Conservation (phyloP, 2,113 vertebrate species). For the Oxyura jamaicensis region DNA sequence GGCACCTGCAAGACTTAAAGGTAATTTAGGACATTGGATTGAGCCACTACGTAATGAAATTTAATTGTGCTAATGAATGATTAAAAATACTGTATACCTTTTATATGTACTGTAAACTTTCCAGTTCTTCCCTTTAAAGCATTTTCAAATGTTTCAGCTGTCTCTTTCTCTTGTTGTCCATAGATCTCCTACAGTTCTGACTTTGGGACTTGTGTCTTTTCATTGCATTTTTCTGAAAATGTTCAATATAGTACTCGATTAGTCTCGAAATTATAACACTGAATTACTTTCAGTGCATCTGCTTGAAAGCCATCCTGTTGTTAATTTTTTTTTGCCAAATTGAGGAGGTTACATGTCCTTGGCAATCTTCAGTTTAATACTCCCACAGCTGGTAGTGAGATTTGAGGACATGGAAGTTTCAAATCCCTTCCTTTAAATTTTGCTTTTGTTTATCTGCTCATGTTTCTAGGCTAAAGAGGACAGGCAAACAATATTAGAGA, state of each 20-base stretch:
- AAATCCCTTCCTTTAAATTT: not conserved
- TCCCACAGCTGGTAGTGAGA: not conserved
- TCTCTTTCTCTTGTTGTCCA: not conserved
- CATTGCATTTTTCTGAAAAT: not conserved
- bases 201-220: not conserved
- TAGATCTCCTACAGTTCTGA: not conserved
- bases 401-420: not conserved
- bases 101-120: not conserved
- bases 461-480: not conserved
- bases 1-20: not conserved
- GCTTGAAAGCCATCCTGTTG: rapidly evolving
- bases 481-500: not conserved
- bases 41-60: not conserved
- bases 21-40: not conserved
- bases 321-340: not conserved
- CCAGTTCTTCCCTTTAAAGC: not conserved
- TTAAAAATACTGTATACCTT: not conserved
- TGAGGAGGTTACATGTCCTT: not conserved
- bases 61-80: not conserved
- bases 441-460: not conserved
- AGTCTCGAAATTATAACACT: not conserved
- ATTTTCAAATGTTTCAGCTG: not conserved
- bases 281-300: not conserved
- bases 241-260: not conserved
- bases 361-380: not conserved